Conservation (phyloP, 2,888 invertebrate species). For the Imbricaverruca yamaguchii region DNA sequence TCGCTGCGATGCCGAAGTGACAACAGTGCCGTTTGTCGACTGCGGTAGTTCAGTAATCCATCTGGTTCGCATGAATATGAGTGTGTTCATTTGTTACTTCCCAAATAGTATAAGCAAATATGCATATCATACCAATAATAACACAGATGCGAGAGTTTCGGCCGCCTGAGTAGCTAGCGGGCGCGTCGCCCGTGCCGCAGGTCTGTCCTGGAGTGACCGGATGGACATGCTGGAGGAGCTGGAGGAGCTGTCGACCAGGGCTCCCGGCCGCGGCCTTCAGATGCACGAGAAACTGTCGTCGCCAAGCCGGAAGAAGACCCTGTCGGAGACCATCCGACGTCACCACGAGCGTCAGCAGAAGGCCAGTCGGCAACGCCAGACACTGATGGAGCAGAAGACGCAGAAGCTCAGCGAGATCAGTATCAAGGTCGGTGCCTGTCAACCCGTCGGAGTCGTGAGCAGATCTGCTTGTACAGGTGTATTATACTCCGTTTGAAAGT, state of each 20-base stretch:
- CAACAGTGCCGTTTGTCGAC: too few relatives aligned
- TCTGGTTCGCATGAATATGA: too few relatives aligned
- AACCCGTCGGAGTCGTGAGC: too few relatives aligned
- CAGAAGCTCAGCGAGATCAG: conserved; percentile 75
- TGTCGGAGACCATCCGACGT: conserved; percentile 55
- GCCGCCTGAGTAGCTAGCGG: too few relatives aligned
- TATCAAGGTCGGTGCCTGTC: conserved; percentile 58
- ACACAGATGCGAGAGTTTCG: too few relatives aligned
- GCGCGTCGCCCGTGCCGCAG: background rate
- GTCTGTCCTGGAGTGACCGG: conserved; percentile 38
- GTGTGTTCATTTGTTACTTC: too few relatives aligned
- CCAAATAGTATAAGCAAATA: too few relatives aligned
- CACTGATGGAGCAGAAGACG: conserved; percentile 73
- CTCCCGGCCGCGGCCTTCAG: conserved; percentile 85
- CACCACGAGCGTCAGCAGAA: conserved; percentile 82
- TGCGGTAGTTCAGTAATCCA: too few relatives aligned
- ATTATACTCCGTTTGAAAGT: too few relatives aligned
- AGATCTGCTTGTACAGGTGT: too few relatives aligned
- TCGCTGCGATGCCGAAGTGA: too few relatives aligned
- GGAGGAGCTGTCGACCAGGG: conserved; percentile 58
- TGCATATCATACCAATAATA: too few relatives aligned
- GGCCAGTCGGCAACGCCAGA: conserved; percentile 77
- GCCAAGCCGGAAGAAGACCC: conserved; percentile 36
- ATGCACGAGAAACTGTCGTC: conserved; percentile 73
- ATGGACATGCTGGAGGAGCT: conserved; percentile 56